These are phyloP conservation scores for Hylomyscus alleni DNA, from an alignment of 2,797 vertebrate genomes.

Conservation along the genomic window DNA sequence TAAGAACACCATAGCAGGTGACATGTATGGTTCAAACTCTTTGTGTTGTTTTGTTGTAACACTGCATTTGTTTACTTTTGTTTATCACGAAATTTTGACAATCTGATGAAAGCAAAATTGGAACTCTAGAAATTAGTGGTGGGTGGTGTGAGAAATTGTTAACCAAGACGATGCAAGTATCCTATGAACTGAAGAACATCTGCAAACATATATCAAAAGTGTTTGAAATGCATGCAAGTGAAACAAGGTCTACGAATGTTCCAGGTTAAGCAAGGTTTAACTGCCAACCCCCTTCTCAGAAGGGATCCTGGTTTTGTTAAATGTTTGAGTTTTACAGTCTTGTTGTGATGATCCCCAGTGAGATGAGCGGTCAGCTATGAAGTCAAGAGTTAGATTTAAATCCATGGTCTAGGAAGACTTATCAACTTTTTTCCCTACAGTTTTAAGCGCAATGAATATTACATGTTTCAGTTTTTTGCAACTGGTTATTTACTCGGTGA, in stretches of 20 bases:
- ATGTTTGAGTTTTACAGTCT: not conserved
- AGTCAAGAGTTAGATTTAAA: not conserved
- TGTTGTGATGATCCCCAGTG: not conserved
- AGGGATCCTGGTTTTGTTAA: not conserved
- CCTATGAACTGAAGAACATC: not conserved
- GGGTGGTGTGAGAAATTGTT: not conserved
- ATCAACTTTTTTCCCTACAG: not conserved
- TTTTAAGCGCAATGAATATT: not conserved
- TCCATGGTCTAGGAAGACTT: not conserved
- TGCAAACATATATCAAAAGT: not conserved
- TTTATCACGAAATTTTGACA: not conserved
- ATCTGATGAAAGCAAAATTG: not conserved
- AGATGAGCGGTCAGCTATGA: slow-evolving; percentile 9
- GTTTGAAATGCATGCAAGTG: not conserved
- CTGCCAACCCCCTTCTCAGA: not conserved
- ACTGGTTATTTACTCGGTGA: not conserved
- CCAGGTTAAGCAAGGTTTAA: not conserved
- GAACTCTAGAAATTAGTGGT: slow-evolving; percentile 29
- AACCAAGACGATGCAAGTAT: not conserved
- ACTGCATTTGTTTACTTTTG: not conserved
- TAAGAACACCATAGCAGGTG: not conserved
- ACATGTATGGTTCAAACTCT: not conserved
- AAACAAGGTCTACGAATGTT: not conserved
- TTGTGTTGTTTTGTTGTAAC: not conserved
- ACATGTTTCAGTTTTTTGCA: not conserved